Conservation (phyloP, 2,888 invertebrate species). For the Drosophila nr. perissopoda region DNA sequence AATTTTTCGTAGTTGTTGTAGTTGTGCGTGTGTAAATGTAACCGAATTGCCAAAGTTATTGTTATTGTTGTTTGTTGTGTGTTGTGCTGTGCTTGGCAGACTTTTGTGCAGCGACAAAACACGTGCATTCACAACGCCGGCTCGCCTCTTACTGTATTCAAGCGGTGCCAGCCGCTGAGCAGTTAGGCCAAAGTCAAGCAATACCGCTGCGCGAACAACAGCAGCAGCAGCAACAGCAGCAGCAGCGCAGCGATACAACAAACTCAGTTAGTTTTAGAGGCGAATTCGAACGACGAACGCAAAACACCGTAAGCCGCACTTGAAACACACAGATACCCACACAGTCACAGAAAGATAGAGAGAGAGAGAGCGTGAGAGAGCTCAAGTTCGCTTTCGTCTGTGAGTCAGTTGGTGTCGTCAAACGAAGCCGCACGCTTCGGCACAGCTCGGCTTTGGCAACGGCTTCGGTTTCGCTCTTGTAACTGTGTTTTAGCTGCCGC, state of each 20-base stretch:
- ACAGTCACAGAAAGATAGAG: constrained; percentile 2
- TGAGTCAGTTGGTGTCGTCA: constrained; percentile 43
- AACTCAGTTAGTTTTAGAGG: constrained; percentile 71
- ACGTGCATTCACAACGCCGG: constrained; percentile 85
- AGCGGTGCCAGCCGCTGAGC: constrained; percentile 82
- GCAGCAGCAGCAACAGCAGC: constrained; percentile 13
- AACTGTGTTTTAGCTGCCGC: constrained; percentile 55
- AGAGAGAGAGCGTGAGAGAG: not conserved
- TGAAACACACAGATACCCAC: constrained; percentile 21
- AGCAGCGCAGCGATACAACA: constrained; percentile 52
- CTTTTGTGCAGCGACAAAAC: constrained; percentile 76
- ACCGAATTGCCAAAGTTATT: constrained; percentile 19
- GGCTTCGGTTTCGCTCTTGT: constrained; percentile 33
- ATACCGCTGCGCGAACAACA: constrained; percentile 37
- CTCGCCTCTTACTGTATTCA: constrained; percentile 85
- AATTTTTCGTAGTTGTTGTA: constrained; percentile 26
- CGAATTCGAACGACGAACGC: constrained; percentile 64
- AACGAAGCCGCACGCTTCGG: constrained; percentile 12
- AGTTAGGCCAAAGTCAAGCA: constrained; percentile 82
- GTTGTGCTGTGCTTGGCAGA: constrained; percentile 25
- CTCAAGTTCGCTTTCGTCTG: constrained; percentile 66
- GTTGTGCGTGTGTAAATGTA: constrained; percentile 25
- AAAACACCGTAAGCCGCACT: constrained; percentile 78
- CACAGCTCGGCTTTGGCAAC: constrained; percentile 15
- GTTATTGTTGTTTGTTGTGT: constrained; percentile 17